Base-by-base conservation (phyloP, 2,797 vertebrate genomes). In the Danionella dracula region DNA sequence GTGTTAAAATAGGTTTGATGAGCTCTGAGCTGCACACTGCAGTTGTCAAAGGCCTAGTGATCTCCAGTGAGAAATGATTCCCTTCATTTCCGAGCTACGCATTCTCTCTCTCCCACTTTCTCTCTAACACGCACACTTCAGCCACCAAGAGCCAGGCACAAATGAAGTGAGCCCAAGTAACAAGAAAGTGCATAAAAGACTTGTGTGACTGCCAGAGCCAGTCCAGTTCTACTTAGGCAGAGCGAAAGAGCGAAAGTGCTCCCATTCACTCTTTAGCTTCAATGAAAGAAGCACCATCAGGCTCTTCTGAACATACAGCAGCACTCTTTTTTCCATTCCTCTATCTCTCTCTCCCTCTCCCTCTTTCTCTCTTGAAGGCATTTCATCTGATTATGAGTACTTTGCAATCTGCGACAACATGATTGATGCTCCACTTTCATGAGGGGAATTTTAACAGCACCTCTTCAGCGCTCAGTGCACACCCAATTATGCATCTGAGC, bases 401-500 rank as follows among this genome's bases (percentile, higher is more conserved):
- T 94, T 94, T 87, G 90, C 90, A 86, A 86, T 92, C 92, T 90
- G 89, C 92, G 93, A 92, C 94, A 92, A 90, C 83, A 90, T 95
- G 95, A 98, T 95, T 93, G 93, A 97, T 96, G 93, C 89, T 90
- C 88, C 90, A 93, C 92, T 93, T 92, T 93, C 93, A 94, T 93
- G 91, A 94, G 93, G 92, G 92, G 94, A 95, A 96, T 96, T 94
- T 95, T 95, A 97, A 96, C 95, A 96, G 93, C 92, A 93, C 92
- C 93, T 91, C 93, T 92, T 91, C 93, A 90, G 92, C 89, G 87
- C 93, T 94, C 92, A 89, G 82, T 90, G 93, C 91, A 87, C 94
- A 93, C 92, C 95, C 95, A 97, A 98, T 99, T 97, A 99, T 94
- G 94, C 90, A 88, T 95, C 94, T 93, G 94, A 92, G 94, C 94